Percentiles rank a stretch among this genome's conserved stretches.
These are phyloP conservation scores for Podarcis lilfordi DNA, from an alignment of 2,797 vertebrate species.

Conservation along the genomic window DNA sequence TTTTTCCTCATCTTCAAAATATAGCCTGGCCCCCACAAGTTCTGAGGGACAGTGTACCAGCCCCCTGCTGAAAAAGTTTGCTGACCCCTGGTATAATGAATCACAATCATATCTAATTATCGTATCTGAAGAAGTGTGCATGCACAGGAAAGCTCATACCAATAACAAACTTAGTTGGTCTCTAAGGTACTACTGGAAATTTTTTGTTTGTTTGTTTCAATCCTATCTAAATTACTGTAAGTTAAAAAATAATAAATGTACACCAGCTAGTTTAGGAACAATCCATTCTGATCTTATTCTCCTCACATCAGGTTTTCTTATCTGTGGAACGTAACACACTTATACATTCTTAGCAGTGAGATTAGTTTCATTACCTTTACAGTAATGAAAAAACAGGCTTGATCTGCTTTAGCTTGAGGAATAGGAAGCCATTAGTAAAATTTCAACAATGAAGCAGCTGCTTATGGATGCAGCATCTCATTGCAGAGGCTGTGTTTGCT, in stretches of 20 bases:
- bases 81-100: neutral
- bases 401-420: neutral
- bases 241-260: constrained; percentile 41
- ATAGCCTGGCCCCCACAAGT: no score
- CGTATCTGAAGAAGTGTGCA: no score
- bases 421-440: neutral
- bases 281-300: constrained; percentile 9
- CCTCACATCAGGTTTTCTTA: constrained; percentile 27
- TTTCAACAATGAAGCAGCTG: neutral
- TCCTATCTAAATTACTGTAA: constrained; percentile 31
- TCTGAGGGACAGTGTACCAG: no score
- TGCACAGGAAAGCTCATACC: no score
- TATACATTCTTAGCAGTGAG: constrained; percentile 12
- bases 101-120: no score
- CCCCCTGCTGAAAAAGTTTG: no score
- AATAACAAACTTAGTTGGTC: no score
- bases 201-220: no score
- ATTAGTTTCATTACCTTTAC: neutral
- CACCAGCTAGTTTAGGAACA: constrained; percentile 16
- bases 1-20: no score
- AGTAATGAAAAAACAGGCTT: neutral
- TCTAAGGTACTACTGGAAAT: no score
- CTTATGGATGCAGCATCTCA: neutral
- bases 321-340: neutral
- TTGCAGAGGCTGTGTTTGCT: neutral